Percentiles rank a stretch among this genome's conserved stretches.
phyloP scores from a whole-genome alignment of 2,113 vertebrate species.

The Mirounga angustirostris region DNA sequence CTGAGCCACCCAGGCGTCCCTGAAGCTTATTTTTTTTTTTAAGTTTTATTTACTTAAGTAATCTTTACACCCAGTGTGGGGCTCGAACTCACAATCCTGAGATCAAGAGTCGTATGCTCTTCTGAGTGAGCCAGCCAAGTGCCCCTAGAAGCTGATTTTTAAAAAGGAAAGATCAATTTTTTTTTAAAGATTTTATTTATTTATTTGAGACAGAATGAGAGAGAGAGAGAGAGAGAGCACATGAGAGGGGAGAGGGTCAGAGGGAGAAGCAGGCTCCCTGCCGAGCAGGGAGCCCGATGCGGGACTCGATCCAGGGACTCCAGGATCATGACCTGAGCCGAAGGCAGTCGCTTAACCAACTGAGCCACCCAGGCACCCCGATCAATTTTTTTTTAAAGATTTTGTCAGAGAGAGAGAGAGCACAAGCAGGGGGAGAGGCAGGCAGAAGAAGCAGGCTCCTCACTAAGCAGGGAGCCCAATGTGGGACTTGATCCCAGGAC shows the following conservation, averaged over 20 bases:
- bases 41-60: too few relatives aligned
- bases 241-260: too few relatives aligned
- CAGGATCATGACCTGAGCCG: too few relatives aligned
- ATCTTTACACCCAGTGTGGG: background rate
- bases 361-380: background rate
- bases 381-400: background rate
- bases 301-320: too few relatives aligned
- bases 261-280: too few relatives aligned
- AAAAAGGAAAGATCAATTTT: background rate
- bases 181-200: background rate
- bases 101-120: background rate
- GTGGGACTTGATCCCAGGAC: background rate
- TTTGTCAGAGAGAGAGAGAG: background rate
- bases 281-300: too few relatives aligned
- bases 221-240: background rate
- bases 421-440: background rate
- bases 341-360: too few relatives aligned
- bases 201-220: too few relatives aligned
- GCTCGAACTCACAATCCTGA: background rate
- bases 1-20: too few relatives aligned
- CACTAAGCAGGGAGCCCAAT: background rate
- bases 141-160: background rate
- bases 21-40: too few relatives aligned
- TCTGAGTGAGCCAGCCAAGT: background rate
- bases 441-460: background rate